phyloP scores from a whole-genome alignment of 2,113 vertebrate genomes.

The Vulpes ferrilata region DNA sequence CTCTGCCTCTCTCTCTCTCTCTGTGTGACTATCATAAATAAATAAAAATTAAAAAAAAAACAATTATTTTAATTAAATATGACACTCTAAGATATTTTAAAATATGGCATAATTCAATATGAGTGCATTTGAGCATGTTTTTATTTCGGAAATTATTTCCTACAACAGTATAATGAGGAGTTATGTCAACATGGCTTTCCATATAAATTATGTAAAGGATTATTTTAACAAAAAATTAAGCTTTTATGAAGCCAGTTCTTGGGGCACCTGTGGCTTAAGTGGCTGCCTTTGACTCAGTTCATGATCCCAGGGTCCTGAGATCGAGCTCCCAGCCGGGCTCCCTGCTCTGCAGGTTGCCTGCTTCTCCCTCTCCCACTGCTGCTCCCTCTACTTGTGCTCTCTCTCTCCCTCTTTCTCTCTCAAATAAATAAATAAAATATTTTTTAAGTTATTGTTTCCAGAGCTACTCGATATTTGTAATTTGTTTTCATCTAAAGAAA shows the following conservation, averaged over 20 bases:
- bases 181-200: background rate
- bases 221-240: background rate
- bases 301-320: no score
- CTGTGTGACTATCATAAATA: no score
- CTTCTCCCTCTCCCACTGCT: no score
- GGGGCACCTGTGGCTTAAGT: no score
- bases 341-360: no score
- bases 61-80: background rate
- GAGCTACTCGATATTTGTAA: background rate
- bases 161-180: background rate
- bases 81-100: background rate
- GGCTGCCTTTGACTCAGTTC: no score
- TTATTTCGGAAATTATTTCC: background rate
- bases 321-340: no score
- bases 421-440: no score
- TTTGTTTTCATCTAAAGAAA: slow-evolving; percentile 14
- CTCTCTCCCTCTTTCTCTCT: no score
- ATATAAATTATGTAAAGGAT: background rate
- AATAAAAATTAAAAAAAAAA: background rate
- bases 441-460: background rate
- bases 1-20: no score
- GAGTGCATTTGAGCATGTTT: background rate
- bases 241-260: background rate
- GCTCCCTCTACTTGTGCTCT: no score
- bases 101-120: background rate